Conservation (phyloP, 2,888 invertebrate genomes). For the Bellardia pandia region DNA sequence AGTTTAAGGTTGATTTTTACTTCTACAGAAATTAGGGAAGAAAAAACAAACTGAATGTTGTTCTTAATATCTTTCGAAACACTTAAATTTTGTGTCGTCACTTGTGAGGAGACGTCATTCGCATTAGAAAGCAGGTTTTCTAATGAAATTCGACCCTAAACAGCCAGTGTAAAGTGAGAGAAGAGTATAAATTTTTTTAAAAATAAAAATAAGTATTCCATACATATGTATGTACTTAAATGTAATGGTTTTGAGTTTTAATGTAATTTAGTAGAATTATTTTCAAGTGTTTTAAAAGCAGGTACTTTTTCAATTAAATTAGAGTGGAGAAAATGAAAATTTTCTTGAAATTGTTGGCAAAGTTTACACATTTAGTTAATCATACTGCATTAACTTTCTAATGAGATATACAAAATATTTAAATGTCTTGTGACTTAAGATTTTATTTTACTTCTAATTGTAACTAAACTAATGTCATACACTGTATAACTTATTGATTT, state of each 20-base stretch:
- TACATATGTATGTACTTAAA: not conserved
- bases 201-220: too few species aligned
- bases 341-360: too few species aligned
- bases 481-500: not conserved
- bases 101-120: slow-evolving; percentile 8
- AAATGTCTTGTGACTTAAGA: too few species aligned
- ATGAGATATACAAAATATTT: too few species aligned
- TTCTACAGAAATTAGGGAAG: not conserved
- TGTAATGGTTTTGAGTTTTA: not conserved
- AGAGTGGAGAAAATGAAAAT: not conserved
- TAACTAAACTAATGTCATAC: too few species aligned
- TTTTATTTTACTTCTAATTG: too few species aligned
- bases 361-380: too few species aligned
- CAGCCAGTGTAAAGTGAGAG: not conserved
- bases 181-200: not conserved
- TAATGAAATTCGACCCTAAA: not conserved
- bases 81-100: slow-evolving; percentile 2
- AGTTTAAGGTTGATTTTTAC: not conserved
- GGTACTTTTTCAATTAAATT: not conserved
- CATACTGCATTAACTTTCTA: too few species aligned
- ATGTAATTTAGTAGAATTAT: not conserved
- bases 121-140: not conserved
- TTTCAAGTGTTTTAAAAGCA: not conserved
- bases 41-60: not conserved
- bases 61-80: not conserved